Evolutionary conservation across 1,140 invertebrate genomes (phyloP), one percentile per base, ranked within the genome.

Genomic region (Xylocopa sonorina): DNA sequence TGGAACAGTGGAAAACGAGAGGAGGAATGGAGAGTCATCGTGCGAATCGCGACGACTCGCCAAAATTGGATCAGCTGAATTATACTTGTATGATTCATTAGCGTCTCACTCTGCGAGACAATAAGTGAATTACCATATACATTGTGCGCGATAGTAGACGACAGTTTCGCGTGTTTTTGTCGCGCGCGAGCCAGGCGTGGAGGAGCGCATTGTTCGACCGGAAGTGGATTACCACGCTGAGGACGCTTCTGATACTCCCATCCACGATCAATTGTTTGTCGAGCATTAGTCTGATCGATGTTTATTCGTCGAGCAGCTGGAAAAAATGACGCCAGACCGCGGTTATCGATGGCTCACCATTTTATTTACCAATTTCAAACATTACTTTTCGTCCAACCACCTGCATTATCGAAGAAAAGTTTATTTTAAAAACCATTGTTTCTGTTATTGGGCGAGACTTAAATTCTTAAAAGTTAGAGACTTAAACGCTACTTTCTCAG

Each of bases 51-150:
- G 66, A 32, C 51, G 34, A 80, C 51, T 67, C 51, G 9, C 53
- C 51, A 27, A 72, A 76, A 80, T 60, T 80, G 53, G 63, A 80
- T 60, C 78, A 76, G 55, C 57, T 58, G 73, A 76, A 80, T 80
- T 80, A 80, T 64, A 80, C 78, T 67, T 76, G 78, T 76, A 67
- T 80, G 72, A 80, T 80, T 80, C 78, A 80, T 80, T 80, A 80
- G 78, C 53, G 78, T 67, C 53, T 76, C 72, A 51, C 63, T 51
- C 46, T 10, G 53, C 38, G 62, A 67, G 27, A 80, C 78, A 80
- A 76, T 80, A 80, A 80, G 72, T 76, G 78, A 67, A 80, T 80
- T 80, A 80, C 71, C 78, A 53, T 46, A 43, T 53, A 43, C 62
- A 75, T 76, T 73, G 76, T 73, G 58, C 46, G 68, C 72, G 58